Evolutionary conservation across 2,113 vertebrate species (phyloP), one percentile per base, ranked within the genome.

Genomic region (Rutilus rutilus): DNA sequence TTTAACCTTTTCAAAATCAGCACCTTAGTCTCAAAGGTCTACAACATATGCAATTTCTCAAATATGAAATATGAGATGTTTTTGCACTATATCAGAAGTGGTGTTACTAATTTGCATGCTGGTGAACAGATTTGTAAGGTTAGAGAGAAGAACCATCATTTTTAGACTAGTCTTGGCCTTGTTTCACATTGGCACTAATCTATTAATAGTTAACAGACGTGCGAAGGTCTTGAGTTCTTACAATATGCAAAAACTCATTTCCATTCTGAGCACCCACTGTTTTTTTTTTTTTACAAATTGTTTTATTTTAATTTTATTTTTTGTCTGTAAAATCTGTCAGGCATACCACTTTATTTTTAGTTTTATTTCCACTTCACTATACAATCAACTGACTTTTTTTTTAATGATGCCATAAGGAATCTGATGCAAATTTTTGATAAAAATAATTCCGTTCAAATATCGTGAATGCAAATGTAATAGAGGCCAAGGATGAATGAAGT

Each of bases 11-110:
- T 77, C 87, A 30, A 90, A 92, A 91, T 90, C 91, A 93, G 95
- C 94, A 95, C 94, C 95, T 95, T 95, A 93, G 89, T 86, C 90
- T 86, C 90, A 91, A 86, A 92, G 88, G 88, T 89, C 78, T 90
- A 89, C 86, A 88, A 90, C 90, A 89, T 93, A 89, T 92, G 90
- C 86, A 93, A 91, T 89, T 91, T 86, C 87, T 91, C 71, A 77
- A 89, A 90, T 87, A 87, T 85, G n/a, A 86, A 84, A 83, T 39
- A 73, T 64, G 54, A 81, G 33, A 85, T 81, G 76, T 84, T 78
- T 90, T 89, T 90, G 88, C 88, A 88, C 89, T 89, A 89, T 87
- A 75, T 78, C 67, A 88, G 47, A 76, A 33, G 33, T 14, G 54
- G 54, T 77, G 57, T 77, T 69, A 15, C 60, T 52, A 42, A 81